phyloP scores from a whole-genome alignment of 2,113 vertebrate genomes.

The Caretta caretta region DNA sequence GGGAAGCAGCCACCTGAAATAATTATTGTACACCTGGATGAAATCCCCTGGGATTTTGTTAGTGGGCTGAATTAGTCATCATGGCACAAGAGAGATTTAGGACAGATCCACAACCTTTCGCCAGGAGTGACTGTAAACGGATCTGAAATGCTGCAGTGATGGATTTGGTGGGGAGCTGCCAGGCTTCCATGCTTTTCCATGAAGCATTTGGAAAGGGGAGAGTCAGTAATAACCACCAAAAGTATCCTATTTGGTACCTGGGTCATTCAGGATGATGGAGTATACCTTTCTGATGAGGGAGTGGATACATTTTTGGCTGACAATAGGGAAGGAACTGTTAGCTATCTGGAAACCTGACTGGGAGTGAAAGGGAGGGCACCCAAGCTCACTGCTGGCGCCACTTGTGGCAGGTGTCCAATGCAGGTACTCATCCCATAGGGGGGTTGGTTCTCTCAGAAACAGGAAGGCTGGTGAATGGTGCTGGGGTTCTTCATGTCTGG shows the following conservation, averaged over 20 bases:
- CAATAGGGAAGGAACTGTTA: background rate
- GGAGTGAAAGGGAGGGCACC: background rate
- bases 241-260: background rate
- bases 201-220: background rate
- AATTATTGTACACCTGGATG: background rate
- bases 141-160: background rate
- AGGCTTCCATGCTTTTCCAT: background rate
- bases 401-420: background rate
- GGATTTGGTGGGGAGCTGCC: background rate
- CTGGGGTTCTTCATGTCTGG: background rate
- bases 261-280: background rate
- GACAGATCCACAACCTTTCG: background rate
- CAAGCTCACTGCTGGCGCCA: background rate
- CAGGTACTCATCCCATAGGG: background rate
- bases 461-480: background rate
- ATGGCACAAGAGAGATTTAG: background rate
- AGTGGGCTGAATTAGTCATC: background rate
- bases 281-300: background rate
- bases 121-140: background rate
- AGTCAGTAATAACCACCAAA: background rate
- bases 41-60: background rate
- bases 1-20: background rate
- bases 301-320: background rate
- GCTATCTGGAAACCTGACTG: background rate
- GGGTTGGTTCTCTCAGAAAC: background rate